Percentiles rank a stretch among this genome's conserved stretches.
phyloP scores from a whole-genome alignment of 2,113 vertebrate species.

The Podilymbus podiceps region DNA sequence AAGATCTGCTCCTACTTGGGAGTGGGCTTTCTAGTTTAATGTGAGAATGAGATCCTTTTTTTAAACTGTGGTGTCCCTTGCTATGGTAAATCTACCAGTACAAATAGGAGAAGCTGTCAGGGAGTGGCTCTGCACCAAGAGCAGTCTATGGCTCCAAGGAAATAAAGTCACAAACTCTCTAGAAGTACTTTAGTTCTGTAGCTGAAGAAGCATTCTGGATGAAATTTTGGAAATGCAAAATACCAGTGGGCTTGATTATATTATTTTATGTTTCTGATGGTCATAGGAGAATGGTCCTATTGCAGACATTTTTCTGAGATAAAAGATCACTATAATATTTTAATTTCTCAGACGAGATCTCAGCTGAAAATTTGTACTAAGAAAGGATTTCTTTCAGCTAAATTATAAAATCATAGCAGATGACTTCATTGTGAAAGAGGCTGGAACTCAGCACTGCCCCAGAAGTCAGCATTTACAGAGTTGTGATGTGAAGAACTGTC shows the following conservation, averaged over 20 bases:
- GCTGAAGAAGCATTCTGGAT: not conserved
- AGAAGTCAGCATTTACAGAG: constrained; percentile 53
- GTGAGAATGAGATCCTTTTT: not conserved
- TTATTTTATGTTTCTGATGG: constrained; percentile 18
- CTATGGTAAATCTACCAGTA: not conserved
- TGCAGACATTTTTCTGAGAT: constrained; percentile 42
- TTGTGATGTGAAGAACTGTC: constrained; percentile 36
- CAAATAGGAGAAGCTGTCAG: not conserved
- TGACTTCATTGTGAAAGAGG: constrained; percentile 15
- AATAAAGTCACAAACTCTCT: not conserved
- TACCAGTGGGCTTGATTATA: not conserved
- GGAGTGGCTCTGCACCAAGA: not conserved
- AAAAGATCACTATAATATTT: constrained; percentile 17
- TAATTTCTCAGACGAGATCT: constrained; percentile 53
- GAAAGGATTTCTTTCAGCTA: constrained; percentile 23
- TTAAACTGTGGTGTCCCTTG: not conserved
- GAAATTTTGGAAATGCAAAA: not conserved
- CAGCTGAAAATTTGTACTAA: constrained; percentile 11
- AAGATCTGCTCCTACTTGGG: not conserved
- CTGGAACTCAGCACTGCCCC: constrained; percentile 7
- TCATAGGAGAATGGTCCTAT: not conserved
- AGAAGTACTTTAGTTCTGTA: not conserved
- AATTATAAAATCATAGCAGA: constrained; percentile 37
- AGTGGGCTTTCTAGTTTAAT: not conserved
- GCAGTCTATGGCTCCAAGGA: not conserved